Conservation (phyloP, 2,797 vertebrate genomes). For the Pseudochirops cupreus region DNA sequence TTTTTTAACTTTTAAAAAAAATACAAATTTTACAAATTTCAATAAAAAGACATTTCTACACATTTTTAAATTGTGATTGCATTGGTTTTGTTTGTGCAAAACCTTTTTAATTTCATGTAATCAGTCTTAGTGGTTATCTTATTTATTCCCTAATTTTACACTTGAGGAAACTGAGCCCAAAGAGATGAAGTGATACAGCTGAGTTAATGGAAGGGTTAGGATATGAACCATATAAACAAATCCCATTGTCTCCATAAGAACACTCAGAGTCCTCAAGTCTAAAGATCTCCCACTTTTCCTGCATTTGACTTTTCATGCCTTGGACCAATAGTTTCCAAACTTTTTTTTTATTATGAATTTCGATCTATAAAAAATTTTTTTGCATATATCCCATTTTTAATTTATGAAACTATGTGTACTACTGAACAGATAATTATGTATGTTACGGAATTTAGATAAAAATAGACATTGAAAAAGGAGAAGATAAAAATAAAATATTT, state of each 20-base stretch:
- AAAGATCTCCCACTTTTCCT: background rate
- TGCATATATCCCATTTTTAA: background rate
- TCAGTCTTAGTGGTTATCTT: background rate
- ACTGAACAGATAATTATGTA: background rate
- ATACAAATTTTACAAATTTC: background rate
- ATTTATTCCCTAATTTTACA: background rate
- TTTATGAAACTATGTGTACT: background rate
- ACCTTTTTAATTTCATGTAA: background rate
- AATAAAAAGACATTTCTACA: background rate
- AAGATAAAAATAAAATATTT: background rate
- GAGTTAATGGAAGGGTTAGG: background rate
- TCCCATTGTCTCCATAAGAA: background rate
- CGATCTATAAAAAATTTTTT: background rate
- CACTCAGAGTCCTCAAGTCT: background rate
- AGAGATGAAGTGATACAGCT: background rate
- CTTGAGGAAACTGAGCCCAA: background rate
- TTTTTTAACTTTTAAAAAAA: background rate
- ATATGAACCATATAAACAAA: background rate
- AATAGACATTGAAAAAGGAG: background rate
- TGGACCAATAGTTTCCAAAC: background rate
- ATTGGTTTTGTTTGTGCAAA: background rate
- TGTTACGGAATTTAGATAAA: background rate
- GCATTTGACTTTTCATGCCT: background rate
- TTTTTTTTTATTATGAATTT: background rate
- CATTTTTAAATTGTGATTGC: background rate